Evolutionary conservation across 1,140 invertebrate species (phyloP).

Genomic region (Battus philenor): DNA sequence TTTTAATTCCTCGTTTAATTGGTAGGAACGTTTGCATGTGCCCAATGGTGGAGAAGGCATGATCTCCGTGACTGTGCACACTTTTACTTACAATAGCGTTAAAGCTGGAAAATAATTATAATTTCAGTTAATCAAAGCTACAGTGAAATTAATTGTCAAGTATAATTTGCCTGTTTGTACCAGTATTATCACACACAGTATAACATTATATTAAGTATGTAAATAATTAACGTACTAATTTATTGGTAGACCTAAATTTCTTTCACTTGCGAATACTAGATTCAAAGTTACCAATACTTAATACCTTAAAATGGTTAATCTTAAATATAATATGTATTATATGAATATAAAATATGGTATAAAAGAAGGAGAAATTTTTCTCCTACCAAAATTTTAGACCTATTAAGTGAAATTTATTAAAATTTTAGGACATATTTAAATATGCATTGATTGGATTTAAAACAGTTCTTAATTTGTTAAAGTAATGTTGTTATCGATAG

Average conservation of each 20-base stretch:
- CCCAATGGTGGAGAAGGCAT: constrained; percentile 48
- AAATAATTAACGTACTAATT: neutral
- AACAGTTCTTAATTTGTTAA: neutral
- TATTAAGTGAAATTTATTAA: no score
- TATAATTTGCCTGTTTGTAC: no score
- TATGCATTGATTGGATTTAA: neutral
- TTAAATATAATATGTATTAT: no score
- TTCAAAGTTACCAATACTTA: no score
- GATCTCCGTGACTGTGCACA: constrained; percentile 50
- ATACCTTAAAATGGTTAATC: no score
- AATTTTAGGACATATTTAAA: no score
- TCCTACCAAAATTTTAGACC: no score
- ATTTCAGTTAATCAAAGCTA: constrained; percentile 10
- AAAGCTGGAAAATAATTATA: constrained; percentile 39
- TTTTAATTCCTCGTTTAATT: constrained; percentile 47
- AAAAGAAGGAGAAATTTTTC: no score
- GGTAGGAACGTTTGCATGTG: constrained; percentile 54
- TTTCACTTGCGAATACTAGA: neutral
- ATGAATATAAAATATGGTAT: no score
- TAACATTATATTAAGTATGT: neutral
- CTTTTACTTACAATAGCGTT: constrained; percentile 63
- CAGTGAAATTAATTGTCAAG: constrained; percentile 1
- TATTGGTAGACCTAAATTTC: neutral
- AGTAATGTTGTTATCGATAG: neutral
- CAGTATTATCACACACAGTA: neutral